Base-by-base conservation (phyloP, 1,140 invertebrate genomes). In the Cherax destructor region DNA sequence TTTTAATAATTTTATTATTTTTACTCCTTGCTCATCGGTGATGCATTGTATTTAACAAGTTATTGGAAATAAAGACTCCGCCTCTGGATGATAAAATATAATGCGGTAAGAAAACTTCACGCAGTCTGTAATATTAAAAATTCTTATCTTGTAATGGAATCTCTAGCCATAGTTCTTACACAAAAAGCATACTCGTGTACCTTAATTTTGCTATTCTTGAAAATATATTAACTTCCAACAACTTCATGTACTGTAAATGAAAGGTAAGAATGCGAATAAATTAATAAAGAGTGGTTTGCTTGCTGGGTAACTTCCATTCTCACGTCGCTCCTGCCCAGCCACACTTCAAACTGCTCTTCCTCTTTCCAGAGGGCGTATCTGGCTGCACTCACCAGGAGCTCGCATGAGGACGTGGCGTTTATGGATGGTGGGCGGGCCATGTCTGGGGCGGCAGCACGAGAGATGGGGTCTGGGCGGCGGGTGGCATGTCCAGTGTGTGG, bases 401-500 rank as follows among this genome's bases (percentile, higher is more conserved):
- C 86, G 77, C 86, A 88, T n/a, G 86, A 88, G 61, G 86, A 88
- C 86, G 76, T 81, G 86, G 61, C 86, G 77, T 81, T 88, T 88
- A 65, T 79, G 76, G 86, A 88, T 81, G 77, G 78, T 80, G 78
- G 86, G 80, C 81, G 80, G 80, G 83, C 80, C 81, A 24, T 84
- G 74, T 69, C 88, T 85, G 88, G 81, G 56, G 88, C 80, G 21
- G 74, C 81, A 83, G 88, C 61, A 77, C 65, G 88, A n/a, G 88
- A 83, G 72, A 49, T 72, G 24, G 88, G 80, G 65, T 59, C 80
- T 47, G 91, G 92, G 76, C 91, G 91, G 61, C 69, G 89, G 72
- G 92, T 93, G 74, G 89, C 90, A 16, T 93, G 92, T 74, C 92
- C 92, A 56, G 83, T 93, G 72, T 93, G 92, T 86, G 90, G 90